Base-by-base conservation (phyloP, 2,113 vertebrate species). In the Dasyprocta punctata region DNA sequence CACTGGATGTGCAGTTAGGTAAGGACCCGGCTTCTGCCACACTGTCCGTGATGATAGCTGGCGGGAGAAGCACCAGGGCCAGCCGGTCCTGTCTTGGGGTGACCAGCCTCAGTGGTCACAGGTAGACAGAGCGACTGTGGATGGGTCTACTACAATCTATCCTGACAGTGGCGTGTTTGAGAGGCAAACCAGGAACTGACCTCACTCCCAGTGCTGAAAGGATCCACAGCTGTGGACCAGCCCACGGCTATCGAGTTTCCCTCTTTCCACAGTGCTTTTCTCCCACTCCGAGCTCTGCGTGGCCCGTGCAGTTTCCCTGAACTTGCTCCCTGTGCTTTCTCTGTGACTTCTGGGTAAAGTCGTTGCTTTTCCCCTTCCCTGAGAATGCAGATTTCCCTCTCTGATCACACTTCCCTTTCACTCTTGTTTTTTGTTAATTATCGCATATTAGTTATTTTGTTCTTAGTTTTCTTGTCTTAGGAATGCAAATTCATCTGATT, bases 401-500 rank as follows among this genome's bases (percentile, higher is more conserved):
- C 58, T 67, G 38, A 75, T 65, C 38, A 63, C 38, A 41, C 30
- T 9, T 38, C 47, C 26, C 14, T 3, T 1, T 60, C 30, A 28
- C 44, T 22, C 22, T 65, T 60, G 58, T 81, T 77, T 87, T 61
- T n/a, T n/a, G 65, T 67, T 67, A 67, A 67, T n/a, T 36, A 17
- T n/a, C 16, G 3, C 65, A 67, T 36, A 67, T 17, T 67, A 44
- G 11, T 63, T 85, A 47, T 14, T 80, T 80, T 61, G 22, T 69
- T 78, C 44, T 94, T 78, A 69, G 52, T 36, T 85, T 89, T 78
- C 52, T 49, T 60, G 3, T 67, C 92, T 63, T 75, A 63, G 38
- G 87, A 58, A 67, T 93, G 61, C 5, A 89, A 88, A 82, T 49
- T 75, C 36, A 77, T 90, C 44, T 49, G 47, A 73, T 38, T 96